phyloP scores from a whole-genome alignment of 1,140 invertebrate genomes.

The Trachelipus rathkii region DNA sequence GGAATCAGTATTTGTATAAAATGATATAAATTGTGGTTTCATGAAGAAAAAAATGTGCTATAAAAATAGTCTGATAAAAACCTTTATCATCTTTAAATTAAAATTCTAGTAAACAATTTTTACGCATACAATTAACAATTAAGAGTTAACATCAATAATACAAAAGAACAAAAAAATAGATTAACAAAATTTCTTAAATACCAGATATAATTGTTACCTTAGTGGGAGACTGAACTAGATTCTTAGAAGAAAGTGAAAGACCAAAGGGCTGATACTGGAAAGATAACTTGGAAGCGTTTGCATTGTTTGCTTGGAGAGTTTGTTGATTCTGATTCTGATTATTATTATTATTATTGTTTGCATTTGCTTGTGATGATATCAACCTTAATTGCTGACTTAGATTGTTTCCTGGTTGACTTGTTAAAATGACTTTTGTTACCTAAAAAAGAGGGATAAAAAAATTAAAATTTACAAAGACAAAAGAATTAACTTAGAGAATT shows the following conservation, averaged over 20 bases:
- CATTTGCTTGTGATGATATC: not conserved
- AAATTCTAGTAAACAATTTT: no score
- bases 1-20: no score
- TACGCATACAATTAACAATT: no score
- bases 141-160: no score
- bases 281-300: not conserved
- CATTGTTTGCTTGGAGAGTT: not conserved
- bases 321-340: not conserved
- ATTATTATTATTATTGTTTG: not conserved
- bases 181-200: no score
- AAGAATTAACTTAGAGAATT: no score
- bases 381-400: constrained; percentile 2
- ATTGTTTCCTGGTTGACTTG: not conserved
- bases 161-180: no score
- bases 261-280: not conserved
- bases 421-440: constrained; percentile 8
- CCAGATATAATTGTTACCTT: not conserved
- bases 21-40: no score
- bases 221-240: not conserved
- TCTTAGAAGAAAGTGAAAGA: not conserved
- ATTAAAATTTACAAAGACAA: no score
- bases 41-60: no score
- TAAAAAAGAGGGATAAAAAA: not conserved
- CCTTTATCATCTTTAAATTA: no score
- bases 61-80: no score